Conservation (phyloP, 2,113 vertebrate genomes). For the Tinamus guttatus region DNA sequence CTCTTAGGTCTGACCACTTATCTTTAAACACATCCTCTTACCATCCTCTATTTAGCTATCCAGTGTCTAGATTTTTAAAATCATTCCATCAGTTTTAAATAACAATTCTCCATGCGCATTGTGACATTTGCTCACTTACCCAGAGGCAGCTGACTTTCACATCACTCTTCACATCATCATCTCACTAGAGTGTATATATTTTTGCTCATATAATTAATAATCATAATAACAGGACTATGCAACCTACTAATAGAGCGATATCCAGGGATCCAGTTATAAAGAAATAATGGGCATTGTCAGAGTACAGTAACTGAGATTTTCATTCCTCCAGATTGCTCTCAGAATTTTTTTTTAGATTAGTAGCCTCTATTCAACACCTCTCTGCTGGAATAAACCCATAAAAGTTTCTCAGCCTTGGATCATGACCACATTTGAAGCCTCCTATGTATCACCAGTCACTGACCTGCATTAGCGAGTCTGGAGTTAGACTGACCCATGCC, state of each 20-base stretch:
- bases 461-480: neutral
- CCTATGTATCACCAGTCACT: neutral
- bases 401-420: neutral
- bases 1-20: neutral
- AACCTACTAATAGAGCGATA: neutral
- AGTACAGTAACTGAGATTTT: accelerated
- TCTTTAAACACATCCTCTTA: neutral
- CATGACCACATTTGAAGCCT: neutral
- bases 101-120: neutral
- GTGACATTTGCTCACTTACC: neutral
- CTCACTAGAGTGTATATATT: neutral
- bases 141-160: neutral
- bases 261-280: neutral
- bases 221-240: neutral
- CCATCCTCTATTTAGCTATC: neutral
- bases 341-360: neutral
- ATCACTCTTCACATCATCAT: neutral
- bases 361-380: neutral
- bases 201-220: neutral
- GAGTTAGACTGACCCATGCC: neutral
- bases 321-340: neutral
- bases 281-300: neutral
- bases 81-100: neutral
- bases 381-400: neutral
- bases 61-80: neutral